These are phyloP conservation scores for Trachops cirrhosus DNA, from an alignment of 2,797 vertebrate genomes.

Conservation along the genomic window DNA sequence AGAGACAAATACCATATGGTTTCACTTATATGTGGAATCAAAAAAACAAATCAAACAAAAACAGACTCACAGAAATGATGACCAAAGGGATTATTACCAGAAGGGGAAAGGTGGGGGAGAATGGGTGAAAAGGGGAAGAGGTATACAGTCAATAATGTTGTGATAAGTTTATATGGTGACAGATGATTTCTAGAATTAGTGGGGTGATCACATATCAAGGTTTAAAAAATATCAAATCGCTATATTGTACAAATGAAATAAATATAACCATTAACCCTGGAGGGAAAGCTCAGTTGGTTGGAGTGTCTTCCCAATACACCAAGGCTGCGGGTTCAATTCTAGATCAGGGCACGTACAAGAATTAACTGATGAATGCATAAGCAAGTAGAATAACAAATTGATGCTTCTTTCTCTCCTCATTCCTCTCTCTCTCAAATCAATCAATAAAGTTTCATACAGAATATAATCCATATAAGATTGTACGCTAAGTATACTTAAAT, in stretches of 20 bases:
- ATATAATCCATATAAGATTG: neutral
- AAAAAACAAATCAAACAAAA: neutral
- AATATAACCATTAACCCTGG: neutral
- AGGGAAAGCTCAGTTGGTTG: neutral
- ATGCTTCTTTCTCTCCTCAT: neutral
- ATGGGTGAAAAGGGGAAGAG: neutral
- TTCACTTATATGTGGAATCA: neutral
- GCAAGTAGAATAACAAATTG: neutral
- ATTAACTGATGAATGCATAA: neutral
- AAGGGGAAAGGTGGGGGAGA: neutral
- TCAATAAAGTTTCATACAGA: neutral
- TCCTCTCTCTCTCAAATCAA: neutral
- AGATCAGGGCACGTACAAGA: neutral
- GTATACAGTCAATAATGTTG: neutral
- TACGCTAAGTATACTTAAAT: neutral
- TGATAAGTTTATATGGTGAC: neutral
- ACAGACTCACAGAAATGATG: neutral
- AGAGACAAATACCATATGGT: neutral
- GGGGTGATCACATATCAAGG: neutral
- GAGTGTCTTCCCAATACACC: neutral
- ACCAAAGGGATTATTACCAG: neutral
- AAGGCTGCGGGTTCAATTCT: neutral
- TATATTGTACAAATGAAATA: neutral
- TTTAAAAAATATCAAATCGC: neutral
- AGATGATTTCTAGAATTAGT: neutral